Percentiles rank a stretch among this genome's conserved stretches.
phyloP scores from a whole-genome alignment of 2,797 vertebrate species.

The Kryptolebias ocellatus region DNA sequence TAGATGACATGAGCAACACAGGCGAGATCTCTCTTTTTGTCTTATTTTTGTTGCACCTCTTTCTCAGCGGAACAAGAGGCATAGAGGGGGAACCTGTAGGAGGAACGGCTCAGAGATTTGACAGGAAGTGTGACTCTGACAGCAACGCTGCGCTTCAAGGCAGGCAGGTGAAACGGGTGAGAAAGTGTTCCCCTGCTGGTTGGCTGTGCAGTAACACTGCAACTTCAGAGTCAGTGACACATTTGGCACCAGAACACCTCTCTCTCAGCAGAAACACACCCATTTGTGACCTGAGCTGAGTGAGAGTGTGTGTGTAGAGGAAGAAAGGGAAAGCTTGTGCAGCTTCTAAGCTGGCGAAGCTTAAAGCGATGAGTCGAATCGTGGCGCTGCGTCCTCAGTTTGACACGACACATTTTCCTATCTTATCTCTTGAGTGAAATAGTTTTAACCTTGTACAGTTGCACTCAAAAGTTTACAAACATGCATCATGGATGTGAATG shows the following conservation, averaged over 20 bases:
- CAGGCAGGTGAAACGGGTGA: slow-evolving; percentile 55
- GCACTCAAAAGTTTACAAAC: too few species aligned
- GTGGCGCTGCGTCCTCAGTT: slow-evolving; percentile 20
- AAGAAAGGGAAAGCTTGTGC: background rate
- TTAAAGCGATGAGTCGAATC: slow-evolving; percentile 10
- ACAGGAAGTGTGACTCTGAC: slow-evolving; percentile 51
- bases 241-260: slow-evolving; percentile 25
- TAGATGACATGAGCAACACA: slow-evolving; percentile 41
- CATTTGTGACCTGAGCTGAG: slow-evolving; percentile 25
- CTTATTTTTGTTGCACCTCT: slow-evolving; percentile 6
- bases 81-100: background rate
- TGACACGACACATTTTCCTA: slow-evolving; percentile 17
- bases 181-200: slow-evolving; percentile 38
- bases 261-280: slow-evolving; percentile 12
- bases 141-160: slow-evolving; percentile 47
- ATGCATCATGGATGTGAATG: too few species aligned
- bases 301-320: background rate
- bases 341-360: background rate
- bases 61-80: slow-evolving; percentile 31
- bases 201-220: slow-evolving; percentile 35
- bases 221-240: slow-evolving; percentile 43
- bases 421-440: slow-evolving; percentile 12
- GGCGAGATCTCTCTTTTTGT: background rate
- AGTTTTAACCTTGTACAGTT: too few species aligned
- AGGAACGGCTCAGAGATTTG: slow-evolving; percentile 39